Evolutionary conservation across 1,140 invertebrate genomes (phyloP), one percentile per base, ranked within the genome.

Genomic region (Drosophila sechellia): DNA sequence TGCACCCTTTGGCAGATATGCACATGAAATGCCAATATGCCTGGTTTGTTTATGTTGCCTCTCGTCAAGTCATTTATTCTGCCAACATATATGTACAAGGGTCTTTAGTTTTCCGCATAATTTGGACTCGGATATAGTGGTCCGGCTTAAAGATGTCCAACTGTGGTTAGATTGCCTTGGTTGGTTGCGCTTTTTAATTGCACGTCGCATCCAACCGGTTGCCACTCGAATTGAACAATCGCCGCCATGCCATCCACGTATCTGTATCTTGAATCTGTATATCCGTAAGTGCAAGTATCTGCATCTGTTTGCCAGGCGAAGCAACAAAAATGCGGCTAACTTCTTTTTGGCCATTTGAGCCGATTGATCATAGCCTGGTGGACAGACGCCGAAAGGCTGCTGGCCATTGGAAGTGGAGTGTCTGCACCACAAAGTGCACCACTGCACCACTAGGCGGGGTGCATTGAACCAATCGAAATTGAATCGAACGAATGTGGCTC

Each of bases 101-200:
- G 27, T 31, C 8, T 31, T 31, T 31, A 1, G 31, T 3, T 31
- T 31, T 31, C 31, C 31, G 31, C 31, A 31, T 31, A 8, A 31
- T 1, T 31, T 31, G 1, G 31, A 10, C 1, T 31, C 31, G 6
- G 0, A 31, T 31, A 1, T 31, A 3, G 6, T 31, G 31, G 35
- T 42, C 31, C 10, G 4, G 0, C 3, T n/a, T 68, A 52, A 4
- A 2, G 25, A 42, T 10, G 27, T 11, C 2, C 1, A 2, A 40
- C 64, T 68, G 64, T 68, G 50, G 37, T 64, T 68, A 27, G 59
- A 68, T 55, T 59, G 63, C 69, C 43, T 48, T 77, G 57, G 40
- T 64, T 77, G 77, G 73, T 66, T 46, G 73, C 64, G 45, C 65
- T 85, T 86, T 85, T 85, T 85, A 85, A 85, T 85, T 85, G 80